phyloP scores from a whole-genome alignment of 2,113 vertebrate genomes.

The Megalops atlanticus region DNA sequence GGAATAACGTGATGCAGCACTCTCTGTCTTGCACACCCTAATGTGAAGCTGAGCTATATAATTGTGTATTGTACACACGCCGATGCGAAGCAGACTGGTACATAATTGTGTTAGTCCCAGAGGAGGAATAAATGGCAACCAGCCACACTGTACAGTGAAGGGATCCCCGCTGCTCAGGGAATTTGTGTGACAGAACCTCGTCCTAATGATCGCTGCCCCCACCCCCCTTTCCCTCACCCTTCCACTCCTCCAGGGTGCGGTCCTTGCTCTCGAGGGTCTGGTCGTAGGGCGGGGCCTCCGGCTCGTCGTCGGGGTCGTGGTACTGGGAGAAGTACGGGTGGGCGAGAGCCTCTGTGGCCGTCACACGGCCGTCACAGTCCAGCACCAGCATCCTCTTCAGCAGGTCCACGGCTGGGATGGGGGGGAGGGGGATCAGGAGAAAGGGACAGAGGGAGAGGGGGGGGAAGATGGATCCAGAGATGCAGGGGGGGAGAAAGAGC shows the following conservation, averaged over 20 bases:
- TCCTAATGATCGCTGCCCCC: too few species aligned
- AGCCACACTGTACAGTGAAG: background rate
- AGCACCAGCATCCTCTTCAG: constrained; percentile 94
- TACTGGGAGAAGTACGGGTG: constrained; percentile 97
- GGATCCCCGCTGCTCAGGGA: background rate
- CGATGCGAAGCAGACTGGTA: background rate
- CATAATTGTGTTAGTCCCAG: background rate
- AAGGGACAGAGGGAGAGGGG: too few species aligned
- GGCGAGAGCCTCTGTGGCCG: constrained; percentile 84
- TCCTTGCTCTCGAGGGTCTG: constrained; percentile 91
- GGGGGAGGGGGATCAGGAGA: too few species aligned
- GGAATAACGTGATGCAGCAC: too few species aligned
- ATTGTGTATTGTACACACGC: too few species aligned
- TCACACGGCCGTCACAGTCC: constrained; percentile 92
- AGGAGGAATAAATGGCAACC: background rate
- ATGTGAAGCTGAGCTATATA: too few species aligned
- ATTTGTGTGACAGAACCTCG: background rate
- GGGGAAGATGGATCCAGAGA: too few species aligned
- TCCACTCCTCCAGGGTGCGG: constrained; percentile 91
- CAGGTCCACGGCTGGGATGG: constrained; percentile 83
- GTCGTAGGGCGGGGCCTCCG: constrained; percentile 86
- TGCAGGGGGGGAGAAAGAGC: too few species aligned
- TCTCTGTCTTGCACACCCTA: too few species aligned
- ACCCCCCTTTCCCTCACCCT: constrained; percentile 71
- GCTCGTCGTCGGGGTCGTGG: constrained; percentile 92